phyloP scores from a whole-genome alignment of 1,140 invertebrate species.

The Cotesia glomerata region DNA sequence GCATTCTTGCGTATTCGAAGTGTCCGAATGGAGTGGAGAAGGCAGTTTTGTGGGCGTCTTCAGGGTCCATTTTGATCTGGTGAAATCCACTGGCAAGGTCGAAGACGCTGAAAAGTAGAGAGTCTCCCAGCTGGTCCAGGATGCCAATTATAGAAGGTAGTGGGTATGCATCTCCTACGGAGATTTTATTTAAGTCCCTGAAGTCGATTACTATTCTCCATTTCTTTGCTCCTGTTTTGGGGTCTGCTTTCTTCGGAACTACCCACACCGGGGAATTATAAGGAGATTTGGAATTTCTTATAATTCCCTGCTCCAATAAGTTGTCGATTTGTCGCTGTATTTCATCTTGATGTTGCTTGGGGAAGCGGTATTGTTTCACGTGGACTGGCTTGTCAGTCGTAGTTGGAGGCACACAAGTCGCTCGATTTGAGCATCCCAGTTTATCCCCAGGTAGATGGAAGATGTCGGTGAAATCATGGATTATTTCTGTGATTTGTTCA shows the following conservation, averaged over 20 bases:
- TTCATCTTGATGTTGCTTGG: too few species aligned
- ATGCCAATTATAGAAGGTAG: slow-evolving; percentile 13
- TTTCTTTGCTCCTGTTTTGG: background rate
- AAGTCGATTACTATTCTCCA: slow-evolving; percentile 23
- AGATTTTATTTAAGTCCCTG: slow-evolving; percentile 1
- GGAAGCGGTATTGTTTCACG: too few species aligned
- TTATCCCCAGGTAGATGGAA: slow-evolving; percentile 17
- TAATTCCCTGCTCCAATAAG: background rate
- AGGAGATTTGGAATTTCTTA: background rate
- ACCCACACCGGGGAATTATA: slow-evolving; percentile 11
- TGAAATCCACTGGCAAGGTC: slow-evolving; percentile 18
- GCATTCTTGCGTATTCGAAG: slow-evolving; percentile 9
- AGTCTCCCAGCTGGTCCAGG: slow-evolving; percentile 11
- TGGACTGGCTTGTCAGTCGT: too few species aligned
- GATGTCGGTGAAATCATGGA: background rate
- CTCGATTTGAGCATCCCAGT: background rate
- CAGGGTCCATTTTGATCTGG: background rate
- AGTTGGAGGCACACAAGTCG: background rate
- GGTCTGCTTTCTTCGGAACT: background rate
- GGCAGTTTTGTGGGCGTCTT: slow-evolving; percentile 8
- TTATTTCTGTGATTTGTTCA: background rate
- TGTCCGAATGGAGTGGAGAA: slow-evolving; percentile 13
- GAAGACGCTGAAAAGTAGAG: slow-evolving; percentile 1
- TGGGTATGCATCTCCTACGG: slow-evolving; percentile 18
- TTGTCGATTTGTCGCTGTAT: background rate